Base-by-base conservation (phyloP, 2,113 vertebrate genomes). In the Sakesphorus luctuosus region DNA sequence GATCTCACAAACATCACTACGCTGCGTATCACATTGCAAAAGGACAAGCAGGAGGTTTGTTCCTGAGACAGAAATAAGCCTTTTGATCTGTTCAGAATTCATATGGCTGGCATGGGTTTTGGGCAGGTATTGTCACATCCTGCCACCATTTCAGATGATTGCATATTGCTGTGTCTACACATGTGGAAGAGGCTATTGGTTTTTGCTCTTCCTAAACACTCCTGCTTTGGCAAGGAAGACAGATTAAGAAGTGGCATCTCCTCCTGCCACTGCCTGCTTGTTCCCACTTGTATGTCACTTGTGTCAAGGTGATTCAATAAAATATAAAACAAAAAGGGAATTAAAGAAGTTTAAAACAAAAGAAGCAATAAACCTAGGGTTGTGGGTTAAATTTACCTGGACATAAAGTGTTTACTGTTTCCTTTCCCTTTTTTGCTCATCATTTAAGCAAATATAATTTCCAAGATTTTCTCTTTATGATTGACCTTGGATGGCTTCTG, bases 91-190 rank as follows among this genome's bases (percentile, higher is more conserved):
- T 31, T 68, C 46, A 18, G 18, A 69, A 31, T 11, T 77, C 0
- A 0, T 36, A 31, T 0, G 7, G 12, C 13, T 66, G 24, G 6
- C 38, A 58, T 1, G 10, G 44, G 5, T 58, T 77, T 86, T 13
- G 50, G 9, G 10, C 24, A 80, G 24, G 31, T 44, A 23, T n/a
- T 61, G 24, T 46, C 18, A 31, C 11, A 12, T 43, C 35, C 20
- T 66, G 31, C 4, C 33, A 24, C 9, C 9, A 10, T 40, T 61
- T 79, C 53, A 61, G n/a, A 44, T 6, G 17, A 49, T 18, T 53
- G 14, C 11, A 21, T 7, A 7, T 33, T 35, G 10, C n/a, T 49
- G 5, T 35, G 47, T 38, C 61, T 49, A 36, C 40, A 31, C 0
- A 5, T 26, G 4, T 52, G 47, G 17, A 52, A 80, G 17, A 61